Evolutionary conservation across 2,113 vertebrate species (phyloP), one percentile per base, ranked within the genome.

Genomic region (Corythoichthys intestinalis): DNA sequence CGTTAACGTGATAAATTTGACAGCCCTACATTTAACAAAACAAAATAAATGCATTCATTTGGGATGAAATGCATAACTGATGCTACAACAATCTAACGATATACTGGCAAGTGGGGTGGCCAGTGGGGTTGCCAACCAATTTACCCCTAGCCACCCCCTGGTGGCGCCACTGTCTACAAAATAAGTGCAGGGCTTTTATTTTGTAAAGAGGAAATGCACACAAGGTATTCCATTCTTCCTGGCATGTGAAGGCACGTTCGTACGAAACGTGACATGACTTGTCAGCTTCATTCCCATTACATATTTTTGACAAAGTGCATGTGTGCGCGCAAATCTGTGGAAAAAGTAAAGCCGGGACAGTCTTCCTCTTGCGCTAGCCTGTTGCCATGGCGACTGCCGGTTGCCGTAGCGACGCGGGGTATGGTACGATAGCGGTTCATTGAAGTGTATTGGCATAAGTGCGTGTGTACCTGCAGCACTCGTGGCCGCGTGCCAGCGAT

Each of bases 371-470:
- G 39, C 17, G 61, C 61, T 89, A 85, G 83, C 80, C 83, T 13
- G 89, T 91, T 90, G 87, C 90, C 84, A 90, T 91, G 91, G 89
- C 85, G 83, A 90, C 85, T 90, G 77, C 79, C 78, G 74, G 89
- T 93, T 92, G 88, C 91, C 90, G 91, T 92, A 91, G 92, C 87
- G 85, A 92, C 88, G 67, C 78, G 80, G 74, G 71, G 82, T 78
- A 81, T 76, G 86, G 61, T 46, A 47, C 6, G 61, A 63, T 63
- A 34, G 41, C 61, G 3, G 61, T 47, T 47, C 37, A 63, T 63
- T 47, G 61, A 63, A 63, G 61, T 62, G 67, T 44, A 28, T 62
- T 60, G 74, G 63, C 69, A 65, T 71, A 49, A 70, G 50, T 70
- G 66, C 70, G 67, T 69, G 58, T 38, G 54, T 78, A 65, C 74